Evolutionary conservation across 2,888 invertebrate genomes (phyloP).

Genomic region (Macrophya annulata): DNA sequence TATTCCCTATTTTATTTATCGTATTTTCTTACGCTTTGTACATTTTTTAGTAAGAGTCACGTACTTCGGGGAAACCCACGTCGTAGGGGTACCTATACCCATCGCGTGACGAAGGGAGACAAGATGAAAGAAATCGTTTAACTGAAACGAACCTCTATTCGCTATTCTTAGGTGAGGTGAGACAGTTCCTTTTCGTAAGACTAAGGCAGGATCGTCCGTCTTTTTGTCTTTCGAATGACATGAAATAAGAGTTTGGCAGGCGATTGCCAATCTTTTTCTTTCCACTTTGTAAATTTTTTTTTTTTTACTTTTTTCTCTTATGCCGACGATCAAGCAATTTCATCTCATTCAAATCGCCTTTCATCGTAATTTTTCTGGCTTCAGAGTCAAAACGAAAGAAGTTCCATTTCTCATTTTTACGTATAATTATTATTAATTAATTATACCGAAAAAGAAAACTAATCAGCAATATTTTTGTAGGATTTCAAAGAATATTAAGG

Average conservation of each 20-base stretch:
- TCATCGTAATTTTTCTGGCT: background rate
- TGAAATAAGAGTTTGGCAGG: background rate
- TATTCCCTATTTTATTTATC: background rate
- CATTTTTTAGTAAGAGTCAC: slow-evolving; percentile 23
- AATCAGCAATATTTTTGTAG: background rate
- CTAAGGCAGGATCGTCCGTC: background rate
- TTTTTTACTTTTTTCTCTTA: background rate
- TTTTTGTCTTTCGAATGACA: background rate
- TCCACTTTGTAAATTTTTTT: background rate
- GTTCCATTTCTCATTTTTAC: background rate
- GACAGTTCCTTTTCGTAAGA: background rate
- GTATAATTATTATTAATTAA: background rate
- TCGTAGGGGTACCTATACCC: background rate
- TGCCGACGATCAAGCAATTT: background rate
- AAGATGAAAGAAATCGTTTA: slow-evolving; percentile 37
- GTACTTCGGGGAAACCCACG: background rate
- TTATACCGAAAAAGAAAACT: background rate
- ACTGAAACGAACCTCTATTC: background rate
- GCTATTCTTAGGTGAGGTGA: background rate
- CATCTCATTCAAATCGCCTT: no score
- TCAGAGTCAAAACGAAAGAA: background rate
- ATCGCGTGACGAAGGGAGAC: slow-evolving; percentile 22
- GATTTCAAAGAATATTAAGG: background rate
- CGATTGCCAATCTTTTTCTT: background rate
- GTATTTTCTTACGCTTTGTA: background rate